A percentile compares a stretch with the other conserved stretches of the same genome.
Conservation (phyloP, 2,113 vertebrate genomes). For the Rousettus leschenaultii region DNA sequence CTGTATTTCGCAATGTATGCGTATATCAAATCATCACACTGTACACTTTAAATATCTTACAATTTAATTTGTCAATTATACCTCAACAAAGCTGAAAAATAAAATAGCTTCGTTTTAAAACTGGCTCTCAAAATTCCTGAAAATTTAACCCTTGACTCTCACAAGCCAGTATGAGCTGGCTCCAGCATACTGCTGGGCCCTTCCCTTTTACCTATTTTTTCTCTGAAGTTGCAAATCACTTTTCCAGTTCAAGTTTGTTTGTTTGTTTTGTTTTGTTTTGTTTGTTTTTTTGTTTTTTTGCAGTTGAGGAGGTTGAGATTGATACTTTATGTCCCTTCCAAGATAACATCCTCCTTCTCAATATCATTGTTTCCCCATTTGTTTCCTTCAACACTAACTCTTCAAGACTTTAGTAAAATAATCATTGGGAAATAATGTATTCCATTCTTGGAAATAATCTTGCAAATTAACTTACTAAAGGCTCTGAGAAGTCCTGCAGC, state of each 20-base stretch:
- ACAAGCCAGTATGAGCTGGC: not conserved
- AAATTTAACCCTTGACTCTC: not conserved
- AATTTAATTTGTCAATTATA: not conserved
- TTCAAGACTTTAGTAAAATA: not conserved
- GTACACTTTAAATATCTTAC: not conserved
- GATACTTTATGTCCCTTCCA: not conserved
- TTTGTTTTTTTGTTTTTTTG: no score
- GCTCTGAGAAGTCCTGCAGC: not conserved
- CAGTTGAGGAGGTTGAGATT: not conserved
- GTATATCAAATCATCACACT: not conserved
- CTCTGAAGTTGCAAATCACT: not conserved
- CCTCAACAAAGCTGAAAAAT: not conserved
- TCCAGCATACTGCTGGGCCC: not conserved
- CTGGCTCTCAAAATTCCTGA: not conserved
- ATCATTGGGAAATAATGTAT: not conserved
- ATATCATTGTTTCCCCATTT: not conserved
- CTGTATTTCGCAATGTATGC: not conserved
- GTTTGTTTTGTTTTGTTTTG: not conserved
- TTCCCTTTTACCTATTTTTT: not conserved
- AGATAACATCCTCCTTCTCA: not conserved
- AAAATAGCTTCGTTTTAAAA: not conserved
- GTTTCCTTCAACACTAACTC: not conserved
- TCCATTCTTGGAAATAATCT: not conserved
- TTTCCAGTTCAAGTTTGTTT: not conserved
- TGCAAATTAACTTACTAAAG: not conserved